phyloP scores from a whole-genome alignment of 1,140 invertebrate genomes.

The Maniola jurtina region DNA sequence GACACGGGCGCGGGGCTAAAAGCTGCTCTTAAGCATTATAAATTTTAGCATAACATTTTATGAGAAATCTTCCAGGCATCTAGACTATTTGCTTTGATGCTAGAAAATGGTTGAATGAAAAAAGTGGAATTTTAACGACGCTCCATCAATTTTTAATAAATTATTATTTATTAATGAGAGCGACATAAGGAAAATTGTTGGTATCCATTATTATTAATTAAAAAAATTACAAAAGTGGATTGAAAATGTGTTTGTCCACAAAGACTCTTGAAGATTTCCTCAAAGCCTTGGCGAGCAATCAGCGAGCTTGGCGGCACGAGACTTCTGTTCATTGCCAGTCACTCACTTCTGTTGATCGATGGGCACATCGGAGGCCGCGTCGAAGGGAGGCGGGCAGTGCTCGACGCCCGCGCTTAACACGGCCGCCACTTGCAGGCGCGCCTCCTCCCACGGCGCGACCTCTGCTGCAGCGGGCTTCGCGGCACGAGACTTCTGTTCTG shows the following conservation, averaged over 20 bases:
- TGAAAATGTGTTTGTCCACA: no score
- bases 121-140: constrained; percentile 16
- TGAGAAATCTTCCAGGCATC: constrained; percentile 25
- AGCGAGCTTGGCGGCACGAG: no score
- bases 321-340: background rate
- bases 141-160: background rate
- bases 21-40: constrained; percentile 24
- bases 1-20: constrained; percentile 21
- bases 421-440: constrained; percentile 84
- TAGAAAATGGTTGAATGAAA: constrained; percentile 19
- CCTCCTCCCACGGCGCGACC: constrained; percentile 82
- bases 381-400: constrained; percentile 88
- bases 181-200: no score
- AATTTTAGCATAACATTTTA: constrained; percentile 21
- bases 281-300: no score
- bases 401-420: constrained; percentile 82
- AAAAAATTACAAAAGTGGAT: no score
- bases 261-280: no score
- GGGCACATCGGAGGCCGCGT: constrained; percentile 89
- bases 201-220: no score
- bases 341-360: constrained; percentile 94
- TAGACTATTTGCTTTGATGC: constrained; percentile 26
- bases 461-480: no score
- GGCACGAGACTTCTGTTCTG: background rate
- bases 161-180: no score